Evolutionary conservation across 2,888 invertebrate genomes (phyloP), one percentile per base, ranked within the genome.

Genomic region (Cheilosia urbana): DNA sequence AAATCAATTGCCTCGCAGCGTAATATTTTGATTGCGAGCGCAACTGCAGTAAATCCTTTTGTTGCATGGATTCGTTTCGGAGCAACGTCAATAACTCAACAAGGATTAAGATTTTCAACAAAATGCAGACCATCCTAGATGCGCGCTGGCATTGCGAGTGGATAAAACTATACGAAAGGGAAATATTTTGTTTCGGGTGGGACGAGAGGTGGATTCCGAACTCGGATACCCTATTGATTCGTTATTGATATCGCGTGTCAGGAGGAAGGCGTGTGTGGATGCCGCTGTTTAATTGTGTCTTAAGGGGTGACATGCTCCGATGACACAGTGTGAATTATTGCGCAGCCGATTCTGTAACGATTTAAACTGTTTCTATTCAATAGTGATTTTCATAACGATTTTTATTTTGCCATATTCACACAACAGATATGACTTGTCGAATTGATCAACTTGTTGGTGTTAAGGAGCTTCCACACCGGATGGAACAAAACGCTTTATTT

Each of bases 41-140:
- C 49, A 77, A 82, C 77, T 82, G 85, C 85, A 72, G 80, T 85
- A 76, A 85, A 85, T 80, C 80, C 71, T 80, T 51, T 76, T 72
- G 71, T 80, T 66, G 66, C 62, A 69, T 55, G 55, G 19, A 57
- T 55, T 27, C 45, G 15, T 34, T 37, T 13, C 37, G 6, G n/a
- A 40, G 60, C 53, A 73, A 68, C 40, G 27, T 79, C 62, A 79
- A 77, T 77, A 85, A 76, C 45, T 76, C 68, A 72, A 72, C 76
- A 51, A 81, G 85, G 72, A 85, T 85, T 85, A 68, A 51, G 62
- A 72, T 24, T 78, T 83, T 77, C 45, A 53, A 69, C 30, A 17
- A 51, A 2, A 19, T 51, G n/a, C 30, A 15, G n/a, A 9, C n/a
- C 55, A 55, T n/a, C 27, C 6, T 27, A n/a, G 27, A 30, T 34